These are phyloP conservation scores for Larimichthys polyactis DNA, from an alignment of 2,113 vertebrate genomes.

Conservation along the genomic window DNA sequence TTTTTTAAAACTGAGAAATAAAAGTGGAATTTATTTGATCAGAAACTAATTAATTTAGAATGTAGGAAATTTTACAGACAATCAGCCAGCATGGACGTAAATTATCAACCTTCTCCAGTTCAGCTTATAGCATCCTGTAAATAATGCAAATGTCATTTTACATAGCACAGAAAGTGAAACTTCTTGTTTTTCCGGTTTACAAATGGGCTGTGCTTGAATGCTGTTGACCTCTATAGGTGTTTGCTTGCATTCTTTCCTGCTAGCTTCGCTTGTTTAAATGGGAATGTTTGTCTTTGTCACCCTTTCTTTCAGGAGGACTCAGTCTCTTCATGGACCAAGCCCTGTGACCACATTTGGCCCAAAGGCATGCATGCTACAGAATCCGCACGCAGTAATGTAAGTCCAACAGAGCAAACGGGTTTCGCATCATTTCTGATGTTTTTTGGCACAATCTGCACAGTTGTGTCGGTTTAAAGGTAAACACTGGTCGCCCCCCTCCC, in stretches of 20 bases:
- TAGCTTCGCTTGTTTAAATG: not conserved
- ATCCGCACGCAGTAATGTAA: slow-evolving; percentile 96
- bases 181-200: not conserved
- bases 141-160: not conserved
- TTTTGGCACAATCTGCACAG: too few relatives aligned
- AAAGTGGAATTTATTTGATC: slow-evolving; percentile 7
- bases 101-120: not conserved
- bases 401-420: slow-evolving; percentile 58
- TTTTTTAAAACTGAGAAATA: not conserved
- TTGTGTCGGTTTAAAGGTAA: too few relatives aligned
- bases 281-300: not conserved
- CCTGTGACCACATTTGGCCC: slow-evolving; percentile 98
- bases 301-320: slow-evolving; percentile 87
- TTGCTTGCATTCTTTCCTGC: not conserved
- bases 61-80: not conserved
- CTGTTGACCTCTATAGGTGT: not conserved
- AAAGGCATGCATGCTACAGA: slow-evolving; percentile 97
- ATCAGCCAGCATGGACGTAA: not conserved
- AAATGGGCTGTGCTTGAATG: not conserved
- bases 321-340: slow-evolving; percentile 96
- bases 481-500: too few relatives aligned
- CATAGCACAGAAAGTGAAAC: not conserved
- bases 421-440: not conserved
- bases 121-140: not conserved
- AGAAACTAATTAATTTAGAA: not conserved